Evolutionary conservation across 2,113 vertebrate species (phyloP).

Genomic region (Cryptomyrus ogoouensis): DNA sequence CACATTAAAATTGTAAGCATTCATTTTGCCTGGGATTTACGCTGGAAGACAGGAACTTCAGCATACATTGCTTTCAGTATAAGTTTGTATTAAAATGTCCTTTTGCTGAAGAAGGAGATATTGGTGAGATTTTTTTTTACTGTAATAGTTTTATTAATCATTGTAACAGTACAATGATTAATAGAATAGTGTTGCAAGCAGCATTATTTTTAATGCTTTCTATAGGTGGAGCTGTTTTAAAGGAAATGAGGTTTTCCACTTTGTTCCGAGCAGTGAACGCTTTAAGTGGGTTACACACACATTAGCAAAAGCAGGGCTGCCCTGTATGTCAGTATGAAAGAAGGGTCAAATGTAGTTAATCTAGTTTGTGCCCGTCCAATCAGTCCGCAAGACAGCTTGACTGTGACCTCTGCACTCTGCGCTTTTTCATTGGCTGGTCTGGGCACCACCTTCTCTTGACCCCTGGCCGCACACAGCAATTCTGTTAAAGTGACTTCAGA

Average conservation of each 20-base stretch:
- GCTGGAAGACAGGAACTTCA: neutral
- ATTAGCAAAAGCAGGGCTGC: neutral
- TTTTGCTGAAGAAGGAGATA: neutral
- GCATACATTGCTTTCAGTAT: neutral
- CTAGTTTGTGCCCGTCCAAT: constrained; percentile 56
- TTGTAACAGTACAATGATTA: neutral
- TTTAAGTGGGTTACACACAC: neutral
- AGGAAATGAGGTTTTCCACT: neutral
- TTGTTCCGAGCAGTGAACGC: neutral
- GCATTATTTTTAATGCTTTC: neutral
- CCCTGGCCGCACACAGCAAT: constrained; percentile 48
- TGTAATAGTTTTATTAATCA: neutral
- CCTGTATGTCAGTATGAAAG: constrained; percentile 34
- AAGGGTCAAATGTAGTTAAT: constrained; percentile 47
- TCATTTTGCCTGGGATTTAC: neutral
- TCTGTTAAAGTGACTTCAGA: constrained; percentile 31
- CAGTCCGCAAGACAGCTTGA: constrained; percentile 50
- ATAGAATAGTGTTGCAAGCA: neutral
- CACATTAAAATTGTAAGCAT: constrained; percentile 28
- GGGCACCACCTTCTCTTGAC: constrained; percentile 60
- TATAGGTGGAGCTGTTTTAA: neutral
- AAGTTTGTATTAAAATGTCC: neutral
- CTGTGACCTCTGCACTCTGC: constrained; percentile 55
- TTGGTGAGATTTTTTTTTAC: neutral
- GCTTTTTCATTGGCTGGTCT: constrained; percentile 60